Evolutionary conservation across 2,888 invertebrate genomes (phyloP), one percentile per base, ranked within the genome.

Genomic region (Lasioglossum calceatum): DNA sequence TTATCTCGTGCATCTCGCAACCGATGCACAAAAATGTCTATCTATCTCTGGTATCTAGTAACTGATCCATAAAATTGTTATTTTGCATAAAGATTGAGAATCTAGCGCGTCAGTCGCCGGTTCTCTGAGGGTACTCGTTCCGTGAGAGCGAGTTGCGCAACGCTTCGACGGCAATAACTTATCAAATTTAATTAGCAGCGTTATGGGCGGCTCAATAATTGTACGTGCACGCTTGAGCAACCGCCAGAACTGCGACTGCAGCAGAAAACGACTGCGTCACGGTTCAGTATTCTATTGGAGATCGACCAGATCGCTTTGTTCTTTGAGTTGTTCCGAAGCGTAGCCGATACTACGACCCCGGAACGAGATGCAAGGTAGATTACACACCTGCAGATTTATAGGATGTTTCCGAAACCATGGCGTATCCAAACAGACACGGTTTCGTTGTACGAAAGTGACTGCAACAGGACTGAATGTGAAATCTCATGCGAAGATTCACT

Each of bases 151-250:
- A 14, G 32, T 77, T 64, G 27, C 67, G 76, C 67, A 85, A 85
- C 44, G 42, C 36, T 54, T 27, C 12, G 54, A 16, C n/a, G 64
- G 32, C 72, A 77, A 67, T 76, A 76, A 85, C 58, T 58, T 85
- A 70, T 85, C 44, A 79, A 79, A 85, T 79, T 79, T 77, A 85
- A 85, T 85, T 85, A 85, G 73, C 85, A 1, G 64, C 64, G 76
- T 85, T 85, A 85, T 44, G 79, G 44, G 44, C 67, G 86, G 32
- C 72, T 72, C 54, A 36, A 61, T 79, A 85, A 84, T 70, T 74
- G 84, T 73, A 36, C 54, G 32, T 23, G 61, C 32, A 50, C 54
- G 78, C 32, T 85, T 77, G 86, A 42, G 85, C 76, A 85, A 85
- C 79, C 14, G 4, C 14, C 23, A 19, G 74, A 39, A 50, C n/a